phyloP scores from a whole-genome alignment of 2,888 invertebrate species.

The Allygus modestus region DNA sequence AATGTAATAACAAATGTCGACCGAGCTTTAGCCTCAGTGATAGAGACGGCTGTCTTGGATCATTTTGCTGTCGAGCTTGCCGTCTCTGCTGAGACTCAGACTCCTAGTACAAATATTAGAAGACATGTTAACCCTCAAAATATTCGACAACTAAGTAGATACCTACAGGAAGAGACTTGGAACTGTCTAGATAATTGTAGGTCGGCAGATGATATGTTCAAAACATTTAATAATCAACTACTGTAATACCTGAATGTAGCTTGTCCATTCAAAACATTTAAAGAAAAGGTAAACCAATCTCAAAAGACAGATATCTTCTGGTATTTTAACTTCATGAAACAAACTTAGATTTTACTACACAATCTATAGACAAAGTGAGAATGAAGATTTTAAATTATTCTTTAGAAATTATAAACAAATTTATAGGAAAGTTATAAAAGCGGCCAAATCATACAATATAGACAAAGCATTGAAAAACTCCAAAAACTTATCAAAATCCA shows the following conservation, averaged over 20 bases:
- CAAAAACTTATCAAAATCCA: not conserved
- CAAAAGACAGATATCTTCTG: not conserved
- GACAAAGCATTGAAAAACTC: not conserved
- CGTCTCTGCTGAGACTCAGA: not conserved
- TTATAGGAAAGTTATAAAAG: constrained; percentile 10
- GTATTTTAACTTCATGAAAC: not conserved
- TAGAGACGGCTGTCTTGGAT: not conserved
- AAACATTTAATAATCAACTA: not conserved
- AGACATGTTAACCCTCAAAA: not conserved
- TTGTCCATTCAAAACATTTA: not conserved
- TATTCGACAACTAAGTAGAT: not conserved
- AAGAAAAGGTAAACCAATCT: not conserved
- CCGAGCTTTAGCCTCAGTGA: not conserved
- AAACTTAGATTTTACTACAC: not conserved
- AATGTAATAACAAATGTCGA: constrained; percentile 1
- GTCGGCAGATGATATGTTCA: not conserved
- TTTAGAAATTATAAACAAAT: constrained; percentile 5
- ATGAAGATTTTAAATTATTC: not conserved
- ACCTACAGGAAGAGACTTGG: not conserved
- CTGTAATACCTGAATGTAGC: not conserved
- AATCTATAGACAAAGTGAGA: not conserved
- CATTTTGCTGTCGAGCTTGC: not conserved
- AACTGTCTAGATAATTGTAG: not conserved
- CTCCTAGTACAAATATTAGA: not conserved
- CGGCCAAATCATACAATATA: not conserved